Base-by-base conservation (phyloP, 2,797 vertebrate species). In the Sebastes vulpes region DNA sequence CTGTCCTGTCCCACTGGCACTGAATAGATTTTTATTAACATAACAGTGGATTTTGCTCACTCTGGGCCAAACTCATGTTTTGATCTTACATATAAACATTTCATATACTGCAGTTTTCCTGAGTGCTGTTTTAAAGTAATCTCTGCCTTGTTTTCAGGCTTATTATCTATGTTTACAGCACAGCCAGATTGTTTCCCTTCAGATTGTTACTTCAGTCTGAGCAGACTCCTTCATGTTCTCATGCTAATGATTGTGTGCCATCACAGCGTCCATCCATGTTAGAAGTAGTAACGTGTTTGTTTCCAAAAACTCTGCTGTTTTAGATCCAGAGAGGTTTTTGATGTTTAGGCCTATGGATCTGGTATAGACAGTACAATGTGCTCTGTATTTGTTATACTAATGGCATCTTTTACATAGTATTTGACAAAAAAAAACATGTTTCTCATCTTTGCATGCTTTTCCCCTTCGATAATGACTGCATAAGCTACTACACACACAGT, bases 191-290 rank as follows among this genome's bases (percentile, higher is more conserved):
- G 1, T 72, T 74, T 74, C 25, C 26, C 69, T 26, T 20, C 35
- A 57, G 61, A 72, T 38, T 38, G 16, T 81, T 75, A 65, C 42
- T 77, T 71, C 16, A 64, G 50, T 35, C 68, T 50, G 48, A 75
- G 28, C 57, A 9, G 28, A 67, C 28, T 73, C 63, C 65, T 75
- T 77, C 53, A 68, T 84, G 84, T 79, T 87, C 72, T 81, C 76
- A 75, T 88, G 91, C 85, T 92, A 91, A 94, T 91, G 82, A 86
- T 28, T 60, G 87, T 80, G 72, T 82, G 66, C 77, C 53, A n/a
- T 74, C 57, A 21, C 76, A 69, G 85, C 75, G 50, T 59, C 82
- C 69, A 52, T 83, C 69, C 69, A 82, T 65, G 61, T 65, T 56
- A 46, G 75, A 26, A 26, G 61, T 72, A 84, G 88, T 82, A 72